Conservation (phyloP, 92 coral and sea anemone species). For the Phenganax subtilis region DNA sequence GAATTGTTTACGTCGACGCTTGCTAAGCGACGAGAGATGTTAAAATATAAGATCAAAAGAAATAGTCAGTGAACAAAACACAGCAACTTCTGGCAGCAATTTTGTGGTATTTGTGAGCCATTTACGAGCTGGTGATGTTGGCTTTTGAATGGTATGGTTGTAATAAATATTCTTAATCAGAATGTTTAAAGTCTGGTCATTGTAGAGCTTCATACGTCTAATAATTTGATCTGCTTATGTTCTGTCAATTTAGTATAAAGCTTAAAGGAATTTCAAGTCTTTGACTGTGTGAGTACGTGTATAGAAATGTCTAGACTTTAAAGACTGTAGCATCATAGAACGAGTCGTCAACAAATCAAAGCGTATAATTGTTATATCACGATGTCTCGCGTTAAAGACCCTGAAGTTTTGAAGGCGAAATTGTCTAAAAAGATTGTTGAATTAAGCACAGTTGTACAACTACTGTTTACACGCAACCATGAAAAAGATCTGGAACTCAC, state of each 20-base stretch:
- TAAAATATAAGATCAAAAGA: not conserved
- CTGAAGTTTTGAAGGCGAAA: slow-evolving; percentile 60
- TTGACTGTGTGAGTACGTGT: not conserved
- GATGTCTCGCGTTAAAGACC: slow-evolving; percentile 49
- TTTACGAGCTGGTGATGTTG: not conserved
- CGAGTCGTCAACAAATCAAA: not conserved
- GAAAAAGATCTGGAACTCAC: slow-evolving; percentile 87
- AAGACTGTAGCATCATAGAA: not conserved
- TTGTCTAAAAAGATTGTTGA: slow-evolving; percentile 94
- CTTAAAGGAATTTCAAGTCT: not conserved
- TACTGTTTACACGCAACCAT: slow-evolving; percentile 88
- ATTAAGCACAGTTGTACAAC: slow-evolving; percentile 84
- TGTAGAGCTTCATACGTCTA: not conserved
- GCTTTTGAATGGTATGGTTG: not conserved
- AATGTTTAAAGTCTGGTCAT: too few relatives aligned
- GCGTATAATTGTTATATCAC: not conserved
- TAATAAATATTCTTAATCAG: too few relatives aligned
- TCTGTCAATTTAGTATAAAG: not conserved
- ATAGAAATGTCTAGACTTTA: slow-evolving; percentile 18
- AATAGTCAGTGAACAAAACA: not conserved
- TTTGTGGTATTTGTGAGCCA: not conserved
- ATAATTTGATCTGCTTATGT: not conserved
- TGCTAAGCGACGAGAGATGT: slow-evolving; percentile 5
- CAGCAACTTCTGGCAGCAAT: not conserved
- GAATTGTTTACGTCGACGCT: slow-evolving; percentile 23